A percentile compares a stretch with the other conserved stretches of the same genome.
phyloP scores from a whole-genome alignment of 2,797 vertebrate species.

The Botia kubotai region DNA sequence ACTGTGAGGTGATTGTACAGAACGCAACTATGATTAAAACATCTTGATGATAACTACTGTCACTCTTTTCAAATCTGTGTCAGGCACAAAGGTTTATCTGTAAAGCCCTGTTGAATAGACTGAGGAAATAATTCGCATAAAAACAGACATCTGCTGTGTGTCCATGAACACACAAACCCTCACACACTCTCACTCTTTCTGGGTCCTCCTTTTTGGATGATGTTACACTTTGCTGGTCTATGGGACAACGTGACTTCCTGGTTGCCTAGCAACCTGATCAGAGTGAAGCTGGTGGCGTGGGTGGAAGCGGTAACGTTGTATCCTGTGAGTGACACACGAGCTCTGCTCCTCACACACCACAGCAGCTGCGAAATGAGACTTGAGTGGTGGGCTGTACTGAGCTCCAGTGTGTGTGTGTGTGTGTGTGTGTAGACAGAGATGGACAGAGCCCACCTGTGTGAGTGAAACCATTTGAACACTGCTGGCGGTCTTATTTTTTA shows the following conservation, averaged over 20 bases:
- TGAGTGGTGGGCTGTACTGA: conserved; percentile 6
- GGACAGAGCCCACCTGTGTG: background rate
- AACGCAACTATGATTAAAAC: background rate
- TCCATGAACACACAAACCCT: background rate
- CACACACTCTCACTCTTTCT: conserved; percentile 19
- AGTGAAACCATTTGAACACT: background rate
- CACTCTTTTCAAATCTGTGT: background rate
- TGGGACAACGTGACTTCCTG: conserved; percentile 72
- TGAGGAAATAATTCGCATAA: conserved; percentile 25
- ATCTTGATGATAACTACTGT: background rate
- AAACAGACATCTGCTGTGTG: conserved; percentile 42
- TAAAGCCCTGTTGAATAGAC: conserved; percentile 6
- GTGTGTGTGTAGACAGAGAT: background rate
- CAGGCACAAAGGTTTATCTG: conserved; percentile 16
- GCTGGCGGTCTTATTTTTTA: background rate
- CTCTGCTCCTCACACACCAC: conserved; percentile 48
- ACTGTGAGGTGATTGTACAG: too few species aligned
- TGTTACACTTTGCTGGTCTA: conserved; percentile 76
- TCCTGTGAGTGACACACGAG: conserved; percentile 69
- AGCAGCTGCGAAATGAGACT: conserved; percentile 46
- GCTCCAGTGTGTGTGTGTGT: background rate
- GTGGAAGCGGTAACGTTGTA: conserved; percentile 70
- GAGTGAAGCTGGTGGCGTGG: conserved; percentile 67
- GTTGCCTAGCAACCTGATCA: conserved; percentile 77
- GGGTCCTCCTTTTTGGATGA: conserved; percentile 60